These are phyloP conservation scores for Leucophora obtusa DNA, from an alignment of 2,888 invertebrate species.

Conservation along the genomic window DNA sequence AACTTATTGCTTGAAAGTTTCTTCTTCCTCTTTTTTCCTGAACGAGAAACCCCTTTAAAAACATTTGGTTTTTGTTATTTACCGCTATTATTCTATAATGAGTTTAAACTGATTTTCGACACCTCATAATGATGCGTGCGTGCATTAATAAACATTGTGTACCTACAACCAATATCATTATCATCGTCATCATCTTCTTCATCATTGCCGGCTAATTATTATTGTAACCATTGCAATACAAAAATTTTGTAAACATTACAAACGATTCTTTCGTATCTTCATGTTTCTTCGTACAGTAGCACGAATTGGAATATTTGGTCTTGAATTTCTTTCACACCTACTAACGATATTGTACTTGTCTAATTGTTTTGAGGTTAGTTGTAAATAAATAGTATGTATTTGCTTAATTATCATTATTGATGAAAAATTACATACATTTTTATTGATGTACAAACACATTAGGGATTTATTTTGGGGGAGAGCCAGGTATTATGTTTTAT, in stretches of 20 bases:
- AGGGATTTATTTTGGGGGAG: not conserved
- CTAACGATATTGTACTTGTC: constrained; percentile 28
- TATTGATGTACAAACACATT: constrained; percentile 14
- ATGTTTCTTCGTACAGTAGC: not conserved
- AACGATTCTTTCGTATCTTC: not conserved
- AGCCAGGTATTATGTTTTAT: not conserved
- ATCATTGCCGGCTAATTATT: constrained; percentile 36
- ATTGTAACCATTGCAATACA: not conserved
- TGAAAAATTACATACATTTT: constrained; percentile 28
- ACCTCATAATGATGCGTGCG: constrained; percentile 67
- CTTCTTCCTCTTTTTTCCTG: too few species aligned
- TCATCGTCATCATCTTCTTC: constrained; percentile 3
- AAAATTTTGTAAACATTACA: constrained; percentile 20
- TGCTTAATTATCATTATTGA: constrained; percentile 26
- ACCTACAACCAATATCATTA: not conserved
- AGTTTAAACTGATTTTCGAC: constrained; percentile 73
- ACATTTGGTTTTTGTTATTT: constrained; percentile 77
- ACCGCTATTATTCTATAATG: constrained; percentile 77
- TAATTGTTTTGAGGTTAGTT: constrained; percentile 11
- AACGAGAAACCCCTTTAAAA: not conserved
- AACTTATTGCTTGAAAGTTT: too few species aligned
- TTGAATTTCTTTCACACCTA: constrained; percentile 19
- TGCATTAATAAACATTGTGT: constrained; percentile 46
- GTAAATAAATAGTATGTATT: not conserved
- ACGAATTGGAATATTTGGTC: not conserved